These are phyloP conservation scores for Anhinga anhinga DNA, from an alignment of 2,113 vertebrate genomes.

Conservation along the genomic window DNA sequence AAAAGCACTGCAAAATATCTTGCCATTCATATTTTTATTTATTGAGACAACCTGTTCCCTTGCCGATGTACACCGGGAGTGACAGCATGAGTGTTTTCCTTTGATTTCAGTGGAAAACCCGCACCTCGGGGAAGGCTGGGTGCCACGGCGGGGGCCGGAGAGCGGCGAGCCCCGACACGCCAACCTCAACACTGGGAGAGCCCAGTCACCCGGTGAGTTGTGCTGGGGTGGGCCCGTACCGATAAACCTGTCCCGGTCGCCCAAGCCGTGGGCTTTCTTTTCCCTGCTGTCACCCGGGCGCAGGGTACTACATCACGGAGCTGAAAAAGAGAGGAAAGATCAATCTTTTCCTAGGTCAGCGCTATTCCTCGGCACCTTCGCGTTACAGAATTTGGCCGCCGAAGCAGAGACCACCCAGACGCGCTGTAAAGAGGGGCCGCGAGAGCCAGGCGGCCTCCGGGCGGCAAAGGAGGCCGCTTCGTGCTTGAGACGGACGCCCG, in stretches of 20 bases:
- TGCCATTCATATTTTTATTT: not conserved
- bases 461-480: too few species aligned
- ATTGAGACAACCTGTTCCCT: not conserved
- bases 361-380: not conserved
- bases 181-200: fast-evolving
- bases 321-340: too few species aligned
- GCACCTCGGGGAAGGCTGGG: fast-evolving
- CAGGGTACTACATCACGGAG: too few species aligned
- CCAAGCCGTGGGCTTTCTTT: not conserved
- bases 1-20: not conserved
- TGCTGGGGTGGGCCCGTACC: fast-evolving
- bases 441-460: too few species aligned
- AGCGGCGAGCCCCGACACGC: fast-evolving
- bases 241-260: too few species aligned
- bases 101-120: not conserved
- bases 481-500: fast-evolving
- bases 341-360: too few species aligned
- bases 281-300: not conserved
- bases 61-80: not conserved
- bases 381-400: not conserved
- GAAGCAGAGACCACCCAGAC: too few species aligned
- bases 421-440: too few species aligned
- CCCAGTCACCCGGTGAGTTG: fast-evolving
- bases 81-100: fast-evolving
- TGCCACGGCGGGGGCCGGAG: fast-evolving